A percentile compares a stretch with the other conserved stretches of the same genome.
Evolutionary conservation across 2,888 invertebrate genomes (phyloP).

Genomic region (Drosophila mulleri): DNA sequence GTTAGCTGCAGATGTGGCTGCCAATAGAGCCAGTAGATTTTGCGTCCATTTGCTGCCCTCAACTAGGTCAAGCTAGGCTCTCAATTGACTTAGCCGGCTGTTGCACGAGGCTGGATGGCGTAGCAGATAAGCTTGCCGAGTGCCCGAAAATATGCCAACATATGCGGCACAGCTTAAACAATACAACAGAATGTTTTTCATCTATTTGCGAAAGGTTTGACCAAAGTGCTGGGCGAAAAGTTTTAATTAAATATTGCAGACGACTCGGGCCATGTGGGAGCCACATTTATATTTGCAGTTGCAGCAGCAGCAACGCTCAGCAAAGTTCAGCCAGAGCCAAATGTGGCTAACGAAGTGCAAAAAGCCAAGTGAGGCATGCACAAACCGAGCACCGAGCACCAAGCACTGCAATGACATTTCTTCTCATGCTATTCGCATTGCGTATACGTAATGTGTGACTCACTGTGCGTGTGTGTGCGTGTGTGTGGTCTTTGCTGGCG

Average conservation of each 20-base stretch:
- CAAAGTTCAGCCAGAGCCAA: constrained; percentile 35
- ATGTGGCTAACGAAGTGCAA: constrained; percentile 45
- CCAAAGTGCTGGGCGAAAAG: constrained; percentile 32
- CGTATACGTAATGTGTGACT: constrained; percentile 31
- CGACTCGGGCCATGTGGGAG: constrained; percentile 5
- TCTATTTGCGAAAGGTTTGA: constrained; percentile 19
- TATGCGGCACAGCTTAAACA: constrained; percentile 11
- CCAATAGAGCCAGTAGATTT: constrained; percentile 14
- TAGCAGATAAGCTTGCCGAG: background rate
- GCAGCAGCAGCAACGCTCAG: constrained; percentile 2
- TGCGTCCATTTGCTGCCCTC: constrained; percentile 30
- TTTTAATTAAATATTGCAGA: constrained; percentile 47
- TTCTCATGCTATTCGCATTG: constrained; percentile 4
- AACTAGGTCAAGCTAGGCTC: constrained; percentile 10
- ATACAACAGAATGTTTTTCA: constrained; percentile 20
- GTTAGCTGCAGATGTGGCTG: constrained; percentile 46
- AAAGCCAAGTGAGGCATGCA: constrained; percentile 29
- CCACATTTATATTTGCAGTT: constrained; percentile 5
- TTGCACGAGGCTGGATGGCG: constrained; percentile 3
- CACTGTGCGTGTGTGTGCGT: background rate
- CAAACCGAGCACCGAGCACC: constrained; percentile 1
- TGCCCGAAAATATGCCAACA: constrained; percentile 4
- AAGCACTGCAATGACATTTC: constrained; percentile 12
- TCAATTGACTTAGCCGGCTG: constrained; percentile 7
- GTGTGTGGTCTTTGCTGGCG: background rate